Percentiles rank a stretch among this genome's conserved stretches.
Conservation (phyloP, 2,888 invertebrate genomes). For the Onthophagus sagittarius region DNA sequence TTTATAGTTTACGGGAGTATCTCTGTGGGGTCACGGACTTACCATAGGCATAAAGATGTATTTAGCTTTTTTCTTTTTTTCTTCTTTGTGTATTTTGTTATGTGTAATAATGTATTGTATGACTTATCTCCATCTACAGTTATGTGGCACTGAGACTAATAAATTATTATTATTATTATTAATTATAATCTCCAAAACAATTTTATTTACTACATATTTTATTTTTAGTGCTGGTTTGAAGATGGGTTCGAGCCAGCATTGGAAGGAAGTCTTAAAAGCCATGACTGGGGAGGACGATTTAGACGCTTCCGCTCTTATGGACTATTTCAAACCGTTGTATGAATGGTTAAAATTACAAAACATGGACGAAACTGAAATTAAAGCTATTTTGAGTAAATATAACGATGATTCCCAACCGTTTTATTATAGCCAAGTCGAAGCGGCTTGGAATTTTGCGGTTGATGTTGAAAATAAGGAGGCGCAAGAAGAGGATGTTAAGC, state of each 20-base stretch:
- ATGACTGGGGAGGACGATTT: constrained; percentile 55
- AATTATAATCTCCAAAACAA: no score
- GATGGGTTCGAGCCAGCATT: constrained; percentile 51
- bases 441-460: constrained; percentile 31
- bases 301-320: constrained; percentile 53
- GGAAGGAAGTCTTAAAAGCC: constrained; percentile 57
- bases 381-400: constrained; percentile 15
- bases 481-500: constrained; percentile 32
- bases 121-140: no score
- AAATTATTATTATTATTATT: no score
- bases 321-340: constrained; percentile 57
- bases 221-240: constrained; percentile 50
- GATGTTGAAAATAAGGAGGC: constrained; percentile 39
- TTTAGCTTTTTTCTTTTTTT: no score
- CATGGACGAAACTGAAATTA: constrained; percentile 10
- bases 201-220: no score
- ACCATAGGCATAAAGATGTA: no score
- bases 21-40: no score
- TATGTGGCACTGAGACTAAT: no score
- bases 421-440: constrained; percentile 13
- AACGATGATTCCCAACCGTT: constrained; percentile 12
- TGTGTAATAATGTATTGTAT: no score
- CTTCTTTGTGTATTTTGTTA: no score
- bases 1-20: no score
- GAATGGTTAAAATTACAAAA: constrained; percentile 46